Conservation (phyloP, 2,113 vertebrate species). For the Riparia riparia region DNA sequence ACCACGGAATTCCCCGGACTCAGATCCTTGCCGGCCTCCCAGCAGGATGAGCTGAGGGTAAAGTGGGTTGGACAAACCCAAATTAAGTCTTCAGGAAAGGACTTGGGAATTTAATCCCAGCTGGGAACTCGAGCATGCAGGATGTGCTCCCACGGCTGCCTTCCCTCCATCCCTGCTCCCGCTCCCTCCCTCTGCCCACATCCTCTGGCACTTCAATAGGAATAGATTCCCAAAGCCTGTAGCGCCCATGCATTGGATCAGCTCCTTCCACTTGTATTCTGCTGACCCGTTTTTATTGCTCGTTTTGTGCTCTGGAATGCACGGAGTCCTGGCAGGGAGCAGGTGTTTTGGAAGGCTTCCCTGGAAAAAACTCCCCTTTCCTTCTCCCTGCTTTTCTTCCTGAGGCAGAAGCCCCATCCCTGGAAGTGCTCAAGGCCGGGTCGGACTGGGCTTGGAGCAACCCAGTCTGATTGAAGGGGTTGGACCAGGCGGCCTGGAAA, state of each 20-base stretch:
- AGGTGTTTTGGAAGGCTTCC: background rate
- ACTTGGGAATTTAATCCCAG: constrained; percentile 23
- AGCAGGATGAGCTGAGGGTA: background rate
- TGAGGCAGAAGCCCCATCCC: background rate
- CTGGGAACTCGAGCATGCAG: background rate
- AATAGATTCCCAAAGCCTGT: constrained; percentile 14
- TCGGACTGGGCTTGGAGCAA: background rate
- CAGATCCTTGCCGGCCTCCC: background rate
- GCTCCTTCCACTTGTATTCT: background rate
- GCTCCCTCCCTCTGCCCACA: background rate
- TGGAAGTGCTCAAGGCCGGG: background rate
- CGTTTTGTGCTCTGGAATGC: background rate
- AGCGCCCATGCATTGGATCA: background rate
- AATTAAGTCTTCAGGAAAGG: constrained; percentile 39
- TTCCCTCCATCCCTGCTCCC: background rate
- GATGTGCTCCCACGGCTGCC: background rate
- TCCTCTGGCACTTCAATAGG: background rate
- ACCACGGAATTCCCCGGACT: background rate
- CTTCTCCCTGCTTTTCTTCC: background rate
- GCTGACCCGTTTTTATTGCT: background rate
- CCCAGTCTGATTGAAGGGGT: background rate
- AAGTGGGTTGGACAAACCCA: background rate
- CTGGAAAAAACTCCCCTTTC: background rate
- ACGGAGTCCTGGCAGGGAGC: background rate
- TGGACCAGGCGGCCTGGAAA: background rate